Conservation (phyloP, 1,140 invertebrate genomes). For the Drosophila tropicalis region DNA sequence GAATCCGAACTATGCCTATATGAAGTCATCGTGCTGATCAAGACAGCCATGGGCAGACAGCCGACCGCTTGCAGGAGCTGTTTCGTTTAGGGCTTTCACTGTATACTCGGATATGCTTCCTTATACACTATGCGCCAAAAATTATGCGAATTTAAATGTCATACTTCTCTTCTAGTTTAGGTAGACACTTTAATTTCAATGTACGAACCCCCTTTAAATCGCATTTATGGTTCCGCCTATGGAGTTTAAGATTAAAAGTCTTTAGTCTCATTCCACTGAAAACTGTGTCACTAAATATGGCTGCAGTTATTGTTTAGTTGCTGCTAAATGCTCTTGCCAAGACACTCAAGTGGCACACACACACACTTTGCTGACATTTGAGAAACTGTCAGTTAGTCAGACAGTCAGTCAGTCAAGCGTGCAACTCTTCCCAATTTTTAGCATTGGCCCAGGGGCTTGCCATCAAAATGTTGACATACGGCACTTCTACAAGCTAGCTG, state of each 20-base stretch:
- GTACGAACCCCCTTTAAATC: too few species aligned
- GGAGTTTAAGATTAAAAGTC: background rate
- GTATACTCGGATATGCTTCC: too few species aligned
- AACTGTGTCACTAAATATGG: constrained; percentile 61
- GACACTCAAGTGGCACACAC: background rate
- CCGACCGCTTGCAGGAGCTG: too few species aligned
- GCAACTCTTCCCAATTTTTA: constrained; percentile 55
- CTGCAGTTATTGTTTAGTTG: constrained; percentile 56
- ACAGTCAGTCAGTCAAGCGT: constrained; percentile 33
- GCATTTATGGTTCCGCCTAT: too few species aligned
- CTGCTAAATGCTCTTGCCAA: constrained; percentile 23
- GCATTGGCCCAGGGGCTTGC: constrained; percentile 33
- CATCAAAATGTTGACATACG: constrained; percentile 13
- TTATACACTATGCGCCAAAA: too few species aligned
- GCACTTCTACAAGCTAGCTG: constrained; percentile 23
- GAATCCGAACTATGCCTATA: too few species aligned
- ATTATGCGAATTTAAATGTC: too few species aligned
- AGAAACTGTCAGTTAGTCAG: constrained; percentile 37
- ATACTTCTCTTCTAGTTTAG: too few species aligned
- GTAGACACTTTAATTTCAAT: too few species aligned
- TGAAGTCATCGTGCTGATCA: too few species aligned
- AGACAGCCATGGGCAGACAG: too few species aligned
- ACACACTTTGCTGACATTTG: constrained; percentile 35
- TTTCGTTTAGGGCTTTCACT: too few species aligned
- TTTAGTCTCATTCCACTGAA: constrained; percentile 41